Evolutionary conservation across 2,888 invertebrate species (phyloP).

Genomic region (Campopleginae sp.): DNA sequence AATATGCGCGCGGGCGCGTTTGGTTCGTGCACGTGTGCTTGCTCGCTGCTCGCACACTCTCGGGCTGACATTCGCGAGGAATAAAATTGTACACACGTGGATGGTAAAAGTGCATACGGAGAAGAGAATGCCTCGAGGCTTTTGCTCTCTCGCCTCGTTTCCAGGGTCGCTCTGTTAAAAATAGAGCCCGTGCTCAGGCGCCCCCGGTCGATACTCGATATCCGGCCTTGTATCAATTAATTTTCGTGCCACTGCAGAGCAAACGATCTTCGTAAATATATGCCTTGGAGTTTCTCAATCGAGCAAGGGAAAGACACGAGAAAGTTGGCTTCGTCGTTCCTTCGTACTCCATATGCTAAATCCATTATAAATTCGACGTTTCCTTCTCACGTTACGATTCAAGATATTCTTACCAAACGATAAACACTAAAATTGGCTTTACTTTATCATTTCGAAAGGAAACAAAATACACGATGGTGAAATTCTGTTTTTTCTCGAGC

Average conservation of each 20-base stretch:
- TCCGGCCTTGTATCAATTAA: slow-evolving; percentile 67
- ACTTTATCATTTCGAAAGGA: too few relatives aligned
- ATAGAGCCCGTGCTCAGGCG: slow-evolving; percentile 50
- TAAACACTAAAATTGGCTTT: background rate
- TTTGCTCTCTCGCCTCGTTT: slow-evolving; percentile 64
- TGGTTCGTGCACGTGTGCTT: background rate
- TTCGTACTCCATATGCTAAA: slow-evolving; percentile 5
- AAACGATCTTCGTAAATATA: slow-evolving; percentile 4
- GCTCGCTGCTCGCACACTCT: background rate
- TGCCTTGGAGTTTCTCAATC: background rate
- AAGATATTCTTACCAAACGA: background rate
- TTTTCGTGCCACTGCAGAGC: slow-evolving; percentile 60
- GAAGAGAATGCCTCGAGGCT: slow-evolving; percentile 51
- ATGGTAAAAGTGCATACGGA: slow-evolving; percentile 22
- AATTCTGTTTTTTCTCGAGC: too few relatives aligned
- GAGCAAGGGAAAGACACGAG: slow-evolving; percentile 30
- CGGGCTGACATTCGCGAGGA: slow-evolving; percentile 14
- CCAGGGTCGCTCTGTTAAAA: slow-evolving; percentile 63
- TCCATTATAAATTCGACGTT: background rate
- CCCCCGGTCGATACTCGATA: slow-evolving; percentile 65
- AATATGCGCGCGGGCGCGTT: background rate
- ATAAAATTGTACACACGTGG: slow-evolving; percentile 38
- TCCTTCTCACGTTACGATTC: slow-evolving; percentile 6
- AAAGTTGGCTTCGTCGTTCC: background rate
- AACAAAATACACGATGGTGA: too few relatives aligned